These are phyloP conservation scores for Lepetodrilus schrolli DNA, from an alignment of 2,888 invertebrate genomes.

Conservation along the genomic window DNA sequence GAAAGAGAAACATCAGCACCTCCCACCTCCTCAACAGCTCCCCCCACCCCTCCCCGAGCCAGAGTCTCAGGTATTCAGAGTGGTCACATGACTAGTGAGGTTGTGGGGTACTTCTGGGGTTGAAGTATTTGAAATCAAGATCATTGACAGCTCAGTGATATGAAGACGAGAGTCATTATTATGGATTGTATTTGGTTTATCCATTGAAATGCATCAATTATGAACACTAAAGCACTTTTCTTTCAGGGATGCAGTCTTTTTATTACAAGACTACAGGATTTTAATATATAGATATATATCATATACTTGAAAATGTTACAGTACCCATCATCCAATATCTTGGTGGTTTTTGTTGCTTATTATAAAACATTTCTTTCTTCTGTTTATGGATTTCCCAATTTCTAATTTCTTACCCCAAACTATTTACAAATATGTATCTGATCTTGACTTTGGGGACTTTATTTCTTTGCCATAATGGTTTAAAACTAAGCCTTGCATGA, in stretches of 20 bases:
- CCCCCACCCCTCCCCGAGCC: slow-evolving; percentile 42
- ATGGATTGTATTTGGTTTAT: too few relatives aligned
- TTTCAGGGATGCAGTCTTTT: too few relatives aligned
- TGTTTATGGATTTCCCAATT: not conserved
- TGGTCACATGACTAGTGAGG: not conserved
- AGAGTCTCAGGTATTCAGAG: slow-evolving; percentile 36
- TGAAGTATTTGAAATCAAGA: not conserved
- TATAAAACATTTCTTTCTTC: not conserved
- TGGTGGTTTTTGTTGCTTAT: not conserved
- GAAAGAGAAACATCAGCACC: slow-evolving; percentile 60
- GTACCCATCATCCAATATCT: slow-evolving; percentile 20
- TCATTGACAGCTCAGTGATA: too few relatives aligned
- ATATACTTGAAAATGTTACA: not conserved
- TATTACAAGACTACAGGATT: too few relatives aligned
- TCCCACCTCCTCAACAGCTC: slow-evolving; percentile 37
- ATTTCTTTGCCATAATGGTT: too few relatives aligned
- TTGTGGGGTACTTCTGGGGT: not conserved
- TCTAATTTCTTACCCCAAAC: not conserved
- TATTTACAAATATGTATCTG: too few relatives aligned
- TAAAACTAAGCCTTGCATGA: slow-evolving; percentile 8
- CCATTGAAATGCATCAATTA: too few relatives aligned
- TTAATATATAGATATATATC: not conserved
- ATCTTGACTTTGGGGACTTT: too few relatives aligned
- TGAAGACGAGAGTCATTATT: too few relatives aligned
- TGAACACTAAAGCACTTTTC: too few relatives aligned